Evolutionary conservation across 2,113 vertebrate species (phyloP).

Genomic region (Oncorhynchus mykiss): DNA sequence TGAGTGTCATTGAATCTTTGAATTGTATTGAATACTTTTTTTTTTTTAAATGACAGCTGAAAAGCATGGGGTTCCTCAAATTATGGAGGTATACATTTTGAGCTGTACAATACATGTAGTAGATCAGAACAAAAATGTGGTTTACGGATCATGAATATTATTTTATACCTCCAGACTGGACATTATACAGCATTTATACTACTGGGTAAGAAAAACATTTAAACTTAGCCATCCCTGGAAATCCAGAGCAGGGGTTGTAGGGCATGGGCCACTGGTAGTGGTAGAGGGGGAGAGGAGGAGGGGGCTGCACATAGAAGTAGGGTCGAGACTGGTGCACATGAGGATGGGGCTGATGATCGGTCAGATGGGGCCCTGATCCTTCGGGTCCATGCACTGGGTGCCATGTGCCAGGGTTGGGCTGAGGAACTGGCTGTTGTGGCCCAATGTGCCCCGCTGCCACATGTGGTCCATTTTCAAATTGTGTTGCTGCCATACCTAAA

Average conservation of each 20-base stretch:
- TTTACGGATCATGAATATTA: not conserved
- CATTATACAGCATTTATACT: not conserved
- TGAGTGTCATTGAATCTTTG: not conserved
- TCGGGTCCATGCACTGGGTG: not conserved
- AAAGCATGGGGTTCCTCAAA: too few relatives aligned
- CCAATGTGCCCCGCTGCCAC: not conserved
- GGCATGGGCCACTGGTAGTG: slow-evolving; percentile 11
- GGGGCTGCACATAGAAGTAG: slow-evolving; percentile 2
- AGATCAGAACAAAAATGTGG: not conserved
- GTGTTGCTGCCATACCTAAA: not conserved
- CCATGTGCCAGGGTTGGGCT: not conserved
- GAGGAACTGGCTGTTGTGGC: not conserved
- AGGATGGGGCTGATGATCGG: not conserved
- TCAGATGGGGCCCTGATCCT: not conserved
- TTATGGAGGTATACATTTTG: too few relatives aligned
- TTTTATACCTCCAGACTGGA: not conserved
- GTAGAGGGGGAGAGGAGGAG: not conserved
- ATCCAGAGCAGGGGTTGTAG: not conserved
- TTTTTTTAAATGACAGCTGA: too few relatives aligned
- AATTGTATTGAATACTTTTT: not conserved
- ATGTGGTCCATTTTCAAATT: not conserved
- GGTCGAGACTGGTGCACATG: not conserved
- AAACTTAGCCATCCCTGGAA: not conserved
- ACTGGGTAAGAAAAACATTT: not conserved
- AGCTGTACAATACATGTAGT: too few relatives aligned